Conservation (phyloP, 2,888 invertebrate genomes). For the Agrenia bidenticulata region DNA sequence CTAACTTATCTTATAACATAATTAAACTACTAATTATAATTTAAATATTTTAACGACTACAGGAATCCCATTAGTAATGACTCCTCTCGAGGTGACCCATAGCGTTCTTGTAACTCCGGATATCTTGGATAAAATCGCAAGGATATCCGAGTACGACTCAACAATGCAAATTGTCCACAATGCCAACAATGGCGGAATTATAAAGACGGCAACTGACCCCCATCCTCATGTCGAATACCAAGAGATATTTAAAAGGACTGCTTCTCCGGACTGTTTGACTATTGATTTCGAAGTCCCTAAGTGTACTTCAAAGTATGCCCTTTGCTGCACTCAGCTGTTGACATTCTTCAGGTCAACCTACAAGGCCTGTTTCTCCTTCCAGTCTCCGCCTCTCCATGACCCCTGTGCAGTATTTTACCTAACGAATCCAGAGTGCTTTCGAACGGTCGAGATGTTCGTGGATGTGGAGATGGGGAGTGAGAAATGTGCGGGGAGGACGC, state of each 20-base stretch:
- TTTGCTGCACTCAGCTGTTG: constrained; percentile 32
- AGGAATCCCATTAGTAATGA: constrained; percentile 42
- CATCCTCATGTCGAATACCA: constrained; percentile 30
- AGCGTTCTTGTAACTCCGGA: constrained; percentile 24
- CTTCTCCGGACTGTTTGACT: neutral
- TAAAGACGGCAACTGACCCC: neutral
- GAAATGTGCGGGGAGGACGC: constrained; percentile 38
- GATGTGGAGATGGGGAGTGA: constrained; percentile 35
- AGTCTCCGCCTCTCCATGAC: constrained; percentile 42
- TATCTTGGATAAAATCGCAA: constrained; percentile 27
- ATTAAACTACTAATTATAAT: neutral
- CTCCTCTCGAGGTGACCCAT: constrained; percentile 42
- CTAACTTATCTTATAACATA: too few relatives aligned
- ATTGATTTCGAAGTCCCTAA: neutral
- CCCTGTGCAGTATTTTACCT: constrained; percentile 38
- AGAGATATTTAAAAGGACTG: constrained; percentile 16
- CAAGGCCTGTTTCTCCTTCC: constrained; percentile 32
- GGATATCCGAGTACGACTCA: constrained; percentile 29
- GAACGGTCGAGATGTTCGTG: constrained; percentile 25
- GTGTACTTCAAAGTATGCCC: constrained; percentile 30
- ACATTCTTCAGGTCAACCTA: constrained; percentile 38
- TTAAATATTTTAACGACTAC: too few relatives aligned
- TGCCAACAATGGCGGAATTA: neutral
- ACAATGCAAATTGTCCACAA: too few relatives aligned
- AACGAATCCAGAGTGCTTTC: constrained; percentile 30